A percentile compares a stretch with the other conserved stretches of the same genome.
These are phyloP conservation scores for Luffia ferchaultella DNA, from an alignment of 2,888 invertebrate species.

Conservation along the genomic window DNA sequence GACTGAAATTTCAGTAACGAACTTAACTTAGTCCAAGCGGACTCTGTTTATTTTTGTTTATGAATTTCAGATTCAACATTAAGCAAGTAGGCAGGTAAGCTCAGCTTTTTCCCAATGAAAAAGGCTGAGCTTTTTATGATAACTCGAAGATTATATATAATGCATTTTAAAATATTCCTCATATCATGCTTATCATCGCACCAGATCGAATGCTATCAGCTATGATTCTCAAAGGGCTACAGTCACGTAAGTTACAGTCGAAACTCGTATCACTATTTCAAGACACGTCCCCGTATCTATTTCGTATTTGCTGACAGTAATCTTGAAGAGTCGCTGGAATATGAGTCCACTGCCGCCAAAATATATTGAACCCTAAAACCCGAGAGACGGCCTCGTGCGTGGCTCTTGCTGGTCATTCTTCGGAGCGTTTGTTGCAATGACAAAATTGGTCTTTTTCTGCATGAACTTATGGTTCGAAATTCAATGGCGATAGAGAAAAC, in stretches of 20 bases:
- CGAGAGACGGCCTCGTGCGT: slow-evolving; percentile 36
- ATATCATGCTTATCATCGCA: too few relatives aligned
- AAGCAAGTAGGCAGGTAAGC: too few relatives aligned
- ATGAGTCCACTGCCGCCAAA: slow-evolving; percentile 28
- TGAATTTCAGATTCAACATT: too few relatives aligned
- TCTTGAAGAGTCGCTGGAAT: slow-evolving; percentile 36
- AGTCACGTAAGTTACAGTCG: neutral
- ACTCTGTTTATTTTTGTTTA: too few relatives aligned
- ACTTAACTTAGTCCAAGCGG: too few relatives aligned
- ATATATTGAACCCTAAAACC: slow-evolving; percentile 47
- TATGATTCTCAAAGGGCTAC: neutral
- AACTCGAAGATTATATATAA: too few relatives aligned
- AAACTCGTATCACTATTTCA: slow-evolving; percentile 28
- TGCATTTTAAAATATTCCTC: too few relatives aligned
- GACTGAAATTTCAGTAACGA: too few relatives aligned
- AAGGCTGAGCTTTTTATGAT: too few relatives aligned
- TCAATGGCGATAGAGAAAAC: neutral
- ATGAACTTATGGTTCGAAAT: neutral
- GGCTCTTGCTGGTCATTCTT: slow-evolving; percentile 27
- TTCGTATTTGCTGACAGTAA: slow-evolving; percentile 49
- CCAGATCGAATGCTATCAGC: too few relatives aligned
- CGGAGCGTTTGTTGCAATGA: slow-evolving; percentile 18
- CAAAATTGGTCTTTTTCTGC: slow-evolving; percentile 1
- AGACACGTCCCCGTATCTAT: slow-evolving; percentile 32
- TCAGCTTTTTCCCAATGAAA: too few relatives aligned